phyloP scores from a whole-genome alignment of 2,888 invertebrate genomes.

The Dusona sp. region DNA sequence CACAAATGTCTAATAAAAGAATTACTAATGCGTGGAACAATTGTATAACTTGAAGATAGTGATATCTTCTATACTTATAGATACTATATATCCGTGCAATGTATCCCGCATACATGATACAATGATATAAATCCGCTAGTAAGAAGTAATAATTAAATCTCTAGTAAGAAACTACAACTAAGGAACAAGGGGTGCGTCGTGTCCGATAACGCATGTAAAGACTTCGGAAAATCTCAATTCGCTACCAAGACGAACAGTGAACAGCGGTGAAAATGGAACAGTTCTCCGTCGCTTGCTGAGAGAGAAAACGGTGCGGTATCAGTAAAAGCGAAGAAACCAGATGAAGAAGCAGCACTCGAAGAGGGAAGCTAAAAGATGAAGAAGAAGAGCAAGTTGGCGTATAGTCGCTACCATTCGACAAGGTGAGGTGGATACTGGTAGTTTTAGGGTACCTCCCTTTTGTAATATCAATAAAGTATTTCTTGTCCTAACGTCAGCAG shows the following conservation, averaged over 20 bases:
- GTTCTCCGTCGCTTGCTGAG: constrained; percentile 1
- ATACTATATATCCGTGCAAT: not conserved
- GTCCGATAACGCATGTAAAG: not conserved
- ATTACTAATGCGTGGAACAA: not conserved
- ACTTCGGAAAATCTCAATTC: constrained; percentile 22
- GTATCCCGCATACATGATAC: not conserved
- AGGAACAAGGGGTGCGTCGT: not conserved
- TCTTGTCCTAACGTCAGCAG: constrained; percentile 72
- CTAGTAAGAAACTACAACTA: not conserved
- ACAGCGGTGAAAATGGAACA: constrained; percentile 7
- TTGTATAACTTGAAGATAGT: not conserved
- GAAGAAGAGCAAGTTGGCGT: constrained; percentile 33
- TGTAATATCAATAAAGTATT: constrained; percentile 74
- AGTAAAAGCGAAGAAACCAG: constrained; percentile 32
- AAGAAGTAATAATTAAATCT: constrained; percentile 52
- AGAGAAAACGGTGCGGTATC: constrained; percentile 23
- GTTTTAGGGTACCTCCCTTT: constrained; percentile 68
- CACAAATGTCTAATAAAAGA: not conserved
- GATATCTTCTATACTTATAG: no score
- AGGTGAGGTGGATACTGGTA: constrained; percentile 50
- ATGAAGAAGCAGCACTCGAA: constrained; percentile 51
- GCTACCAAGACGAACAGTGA: constrained; percentile 22
- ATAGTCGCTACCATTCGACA: constrained; percentile 53
- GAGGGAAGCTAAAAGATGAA: constrained; percentile 32
- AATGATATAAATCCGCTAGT: not conserved